Conservation (phyloP, 2,888 invertebrate genomes). For the Ophonus ardosiacus region DNA sequence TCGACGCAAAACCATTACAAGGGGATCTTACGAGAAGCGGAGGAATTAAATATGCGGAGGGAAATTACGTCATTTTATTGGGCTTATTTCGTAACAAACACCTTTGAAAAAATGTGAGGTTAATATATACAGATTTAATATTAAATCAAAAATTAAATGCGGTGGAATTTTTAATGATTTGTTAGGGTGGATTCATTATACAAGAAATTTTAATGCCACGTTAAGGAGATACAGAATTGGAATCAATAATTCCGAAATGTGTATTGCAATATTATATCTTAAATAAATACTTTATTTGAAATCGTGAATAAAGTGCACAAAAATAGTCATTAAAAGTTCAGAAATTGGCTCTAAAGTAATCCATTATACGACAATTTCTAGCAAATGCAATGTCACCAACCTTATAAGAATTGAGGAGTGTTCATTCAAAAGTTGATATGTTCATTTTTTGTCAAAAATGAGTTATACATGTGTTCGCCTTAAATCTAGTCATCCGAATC, state of each 20-base stretch:
- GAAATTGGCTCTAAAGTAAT: too few species aligned
- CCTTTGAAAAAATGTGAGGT: slow-evolving; percentile 12
- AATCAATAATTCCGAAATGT: not conserved
- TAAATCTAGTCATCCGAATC: too few species aligned
- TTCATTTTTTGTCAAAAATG: too few species aligned
- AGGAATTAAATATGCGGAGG: slow-evolving; percentile 45
- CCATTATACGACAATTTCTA: too few species aligned
- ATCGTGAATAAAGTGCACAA: too few species aligned
- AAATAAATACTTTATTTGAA: too few species aligned
- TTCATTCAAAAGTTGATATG: too few species aligned
- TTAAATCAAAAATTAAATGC: slow-evolving; percentile 10
- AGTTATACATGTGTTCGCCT: too few species aligned
- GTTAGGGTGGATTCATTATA: not conserved
- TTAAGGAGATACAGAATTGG: not conserved
- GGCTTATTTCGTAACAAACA: slow-evolving; percentile 30
- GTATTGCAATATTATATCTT: not conserved
- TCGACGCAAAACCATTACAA: slow-evolving; percentile 21
- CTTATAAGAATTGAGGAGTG: too few species aligned
- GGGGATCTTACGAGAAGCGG: not conserved
- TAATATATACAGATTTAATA: slow-evolving; percentile 27
- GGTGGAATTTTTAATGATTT: not conserved
- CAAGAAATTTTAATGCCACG: not conserved
- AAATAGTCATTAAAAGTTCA: too few species aligned
- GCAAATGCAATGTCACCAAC: too few species aligned
- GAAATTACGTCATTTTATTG: slow-evolving; percentile 42